phyloP scores from a whole-genome alignment of 2,113 vertebrate genomes.

The Alces alces region DNA sequence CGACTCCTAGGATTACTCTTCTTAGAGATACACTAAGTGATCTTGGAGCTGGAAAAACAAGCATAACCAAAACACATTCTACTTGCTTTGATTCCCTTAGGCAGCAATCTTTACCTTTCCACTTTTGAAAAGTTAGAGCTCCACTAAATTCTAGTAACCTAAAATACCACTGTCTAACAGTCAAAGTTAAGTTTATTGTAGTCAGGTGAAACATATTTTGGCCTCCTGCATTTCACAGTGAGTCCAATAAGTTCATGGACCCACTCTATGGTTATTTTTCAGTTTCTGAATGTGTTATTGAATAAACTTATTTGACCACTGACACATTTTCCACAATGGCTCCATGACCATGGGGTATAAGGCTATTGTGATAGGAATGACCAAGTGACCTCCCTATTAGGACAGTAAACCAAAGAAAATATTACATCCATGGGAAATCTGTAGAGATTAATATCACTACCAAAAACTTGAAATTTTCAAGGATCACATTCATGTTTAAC shows the following conservation, averaged over 20 bases:
- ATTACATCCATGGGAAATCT: neutral
- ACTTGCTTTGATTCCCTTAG: neutral
- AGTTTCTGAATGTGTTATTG: neutral
- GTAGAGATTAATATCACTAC: neutral
- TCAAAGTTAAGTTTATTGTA: neutral
- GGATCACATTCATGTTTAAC: neutral
- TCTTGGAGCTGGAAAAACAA: neutral
- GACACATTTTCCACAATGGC: neutral
- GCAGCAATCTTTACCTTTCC: neutral
- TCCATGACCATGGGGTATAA: neutral
- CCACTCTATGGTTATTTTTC: neutral
- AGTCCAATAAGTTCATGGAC: neutral
- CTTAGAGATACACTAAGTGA: neutral
- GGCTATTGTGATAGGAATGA: neutral
- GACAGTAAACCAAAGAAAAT: neutral
- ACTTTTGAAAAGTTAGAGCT: neutral
- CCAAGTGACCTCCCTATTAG: neutral
- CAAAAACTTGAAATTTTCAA: neutral
- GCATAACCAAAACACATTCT: neutral
- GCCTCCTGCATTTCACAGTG: neutral
- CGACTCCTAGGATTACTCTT: neutral
- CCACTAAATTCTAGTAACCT: neutral
- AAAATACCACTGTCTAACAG: neutral
- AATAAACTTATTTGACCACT: neutral
- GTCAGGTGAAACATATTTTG: neutral